Evolutionary conservation across 2,797 vertebrate species (phyloP), one percentile per base, ranked within the genome.

Genomic region (Falco concolor): DNA sequence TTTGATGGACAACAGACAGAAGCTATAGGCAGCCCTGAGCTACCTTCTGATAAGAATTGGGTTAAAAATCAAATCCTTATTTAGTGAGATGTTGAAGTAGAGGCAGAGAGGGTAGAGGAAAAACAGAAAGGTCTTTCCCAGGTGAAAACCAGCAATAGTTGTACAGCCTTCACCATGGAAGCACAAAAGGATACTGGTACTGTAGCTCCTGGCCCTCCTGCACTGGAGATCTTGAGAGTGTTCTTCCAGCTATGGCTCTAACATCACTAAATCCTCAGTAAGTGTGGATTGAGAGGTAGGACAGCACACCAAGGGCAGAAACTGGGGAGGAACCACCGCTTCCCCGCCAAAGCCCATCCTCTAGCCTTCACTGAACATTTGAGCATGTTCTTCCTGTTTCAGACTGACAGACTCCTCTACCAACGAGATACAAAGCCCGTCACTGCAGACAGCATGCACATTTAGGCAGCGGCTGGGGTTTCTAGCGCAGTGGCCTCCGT

Each of bases 371-470:
- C 10, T 17, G 20, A 74, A 59, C 47, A 14, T 12, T 28, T 22
- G 32, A 73, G 38, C 9, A 8, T 5, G 13, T 4, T n/a, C 30
- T 34, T 38, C 56, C 28, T 61, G 13, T 38, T 77, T 65, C 38
- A 47, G 38, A 40, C 34, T 22, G 44, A 38, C 2, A 3, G 36
- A 18, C 52, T 53, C 1, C 2, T 44, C 20, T 5, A 10, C 7
- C 74, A 65, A 0, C 27, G 18, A 32, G 40, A 23, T 3, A n/a
- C 1, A 2, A 22, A 49, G 23, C 13, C 27, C 45, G 47, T 0
- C 2, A 2, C 6, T 47, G 34, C 38, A 42, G 32, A 23, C 15
- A 61, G 16, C 13, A 0, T 0, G 5, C 4, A 7, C 49, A 9
- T 18, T 3, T 11, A 23, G 38, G n/a, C 1, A 0, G 12, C 23